Conservation (phyloP, 1,140 invertebrate genomes). For the Drosophila ogumai region DNA sequence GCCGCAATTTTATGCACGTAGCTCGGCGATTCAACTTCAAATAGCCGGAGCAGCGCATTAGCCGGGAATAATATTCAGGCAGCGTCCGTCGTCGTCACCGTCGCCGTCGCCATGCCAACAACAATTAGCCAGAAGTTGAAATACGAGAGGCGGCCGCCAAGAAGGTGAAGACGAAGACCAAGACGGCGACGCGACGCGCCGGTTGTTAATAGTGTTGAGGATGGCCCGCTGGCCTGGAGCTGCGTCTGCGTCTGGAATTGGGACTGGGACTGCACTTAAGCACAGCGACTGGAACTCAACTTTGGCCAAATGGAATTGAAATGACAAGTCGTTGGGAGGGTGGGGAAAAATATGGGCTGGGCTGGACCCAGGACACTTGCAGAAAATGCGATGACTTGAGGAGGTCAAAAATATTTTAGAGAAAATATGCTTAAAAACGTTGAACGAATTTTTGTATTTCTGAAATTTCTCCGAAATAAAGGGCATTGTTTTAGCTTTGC, state of each 20-base stretch:
- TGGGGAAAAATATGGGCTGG: conserved; percentile 18
- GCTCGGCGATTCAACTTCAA: conserved; percentile 46
- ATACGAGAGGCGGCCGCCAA: conserved; percentile 38
- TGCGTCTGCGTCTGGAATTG: conserved; percentile 15
- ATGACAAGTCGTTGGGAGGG: conserved; percentile 51
- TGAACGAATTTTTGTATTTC: too few species aligned
- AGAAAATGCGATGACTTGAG: not conserved
- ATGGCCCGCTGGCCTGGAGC: conserved; percentile 25
- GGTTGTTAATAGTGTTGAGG: conserved; percentile 35
- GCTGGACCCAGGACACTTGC: conserved; percentile 4
- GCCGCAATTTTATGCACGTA: conserved; percentile 73
- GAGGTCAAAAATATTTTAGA: not conserved
- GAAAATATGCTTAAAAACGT: too few species aligned
- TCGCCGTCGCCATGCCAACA: conserved; percentile 35
- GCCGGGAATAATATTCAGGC: conserved; percentile 44
- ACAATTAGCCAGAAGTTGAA: conserved; percentile 52
- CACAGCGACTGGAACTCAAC: conserved; percentile 74
- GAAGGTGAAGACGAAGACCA: conserved; percentile 10
- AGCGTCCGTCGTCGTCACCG: conserved; percentile 29
- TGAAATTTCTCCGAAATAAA: too few species aligned
- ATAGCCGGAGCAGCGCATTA: conserved; percentile 51
- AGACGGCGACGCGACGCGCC: conserved; percentile 4
- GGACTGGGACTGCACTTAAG: conserved; percentile 67
- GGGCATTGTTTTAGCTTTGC: too few species aligned
- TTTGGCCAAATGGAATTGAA: conserved; percentile 77